Conservation (phyloP, 2,888 invertebrate genomes). For the Lithophane socia region DNA sequence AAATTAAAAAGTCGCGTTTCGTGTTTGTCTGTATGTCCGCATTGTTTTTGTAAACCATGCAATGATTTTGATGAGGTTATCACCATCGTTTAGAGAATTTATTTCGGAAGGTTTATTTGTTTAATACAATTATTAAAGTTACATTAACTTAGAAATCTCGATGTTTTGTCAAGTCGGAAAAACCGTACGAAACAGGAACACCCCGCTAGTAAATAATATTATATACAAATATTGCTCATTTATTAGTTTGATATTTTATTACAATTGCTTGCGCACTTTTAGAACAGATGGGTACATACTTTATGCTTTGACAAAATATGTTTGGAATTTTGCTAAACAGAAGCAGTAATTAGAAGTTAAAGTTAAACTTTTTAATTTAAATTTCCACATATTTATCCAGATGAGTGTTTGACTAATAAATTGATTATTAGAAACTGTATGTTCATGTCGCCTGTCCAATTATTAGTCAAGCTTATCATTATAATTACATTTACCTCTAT, state of each 20-base stretch:
- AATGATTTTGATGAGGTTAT: too few species aligned
- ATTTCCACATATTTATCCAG: not conserved
- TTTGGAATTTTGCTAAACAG: not conserved
- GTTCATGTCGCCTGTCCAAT: not conserved
- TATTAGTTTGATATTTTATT: not conserved
- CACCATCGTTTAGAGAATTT: too few species aligned
- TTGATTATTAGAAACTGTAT: not conserved
- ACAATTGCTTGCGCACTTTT: not conserved
- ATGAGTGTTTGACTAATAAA: not conserved
- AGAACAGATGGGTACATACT: not conserved
- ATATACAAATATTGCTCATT: too few species aligned
- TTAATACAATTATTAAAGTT: too few species aligned
- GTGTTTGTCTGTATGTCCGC: too few species aligned
- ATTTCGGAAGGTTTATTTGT: too few species aligned
- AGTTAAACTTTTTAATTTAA: not conserved
- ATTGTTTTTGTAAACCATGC: too few species aligned
- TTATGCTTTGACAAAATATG: not conserved
- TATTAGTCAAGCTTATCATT: not conserved
- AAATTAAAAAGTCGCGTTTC: too few species aligned
- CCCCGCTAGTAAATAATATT: too few species aligned
- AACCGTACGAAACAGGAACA: too few species aligned
- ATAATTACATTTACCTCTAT: conserved; percentile 21
- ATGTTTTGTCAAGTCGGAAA: too few species aligned
- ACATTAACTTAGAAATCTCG: too few species aligned
- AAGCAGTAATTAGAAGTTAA: not conserved